Percentiles rank a stretch among this genome's conserved stretches.
Conservation (phyloP, 2,113 vertebrate genomes). For the Silurus meridionalis region DNA sequence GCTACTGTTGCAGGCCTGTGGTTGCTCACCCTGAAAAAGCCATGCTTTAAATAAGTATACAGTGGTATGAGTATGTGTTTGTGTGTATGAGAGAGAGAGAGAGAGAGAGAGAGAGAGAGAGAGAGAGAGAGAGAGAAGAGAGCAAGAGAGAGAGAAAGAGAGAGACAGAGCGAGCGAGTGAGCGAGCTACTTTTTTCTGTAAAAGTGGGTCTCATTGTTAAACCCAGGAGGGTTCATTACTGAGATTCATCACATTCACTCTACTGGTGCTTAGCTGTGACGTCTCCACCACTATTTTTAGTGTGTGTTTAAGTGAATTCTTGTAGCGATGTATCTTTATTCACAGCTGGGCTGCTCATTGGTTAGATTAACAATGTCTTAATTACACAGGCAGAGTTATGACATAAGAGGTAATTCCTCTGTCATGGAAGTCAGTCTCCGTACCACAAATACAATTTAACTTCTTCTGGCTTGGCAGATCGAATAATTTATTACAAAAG, state of each 20-base stretch:
- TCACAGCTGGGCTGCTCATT: slow-evolving; percentile 15
- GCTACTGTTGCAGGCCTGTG: slow-evolving; percentile 12
- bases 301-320: slow-evolving; percentile 23
- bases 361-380: slow-evolving; percentile 32
- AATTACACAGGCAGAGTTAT: slow-evolving; percentile 33
- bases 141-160: background rate
- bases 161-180: background rate
- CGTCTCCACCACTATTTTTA: slow-evolving; percentile 52
- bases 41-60: background rate
- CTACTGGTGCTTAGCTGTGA: slow-evolving; percentile 57
- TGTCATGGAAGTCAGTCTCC: slow-evolving; percentile 20
- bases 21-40: background rate
- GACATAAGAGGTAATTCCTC: slow-evolving; percentile 23
- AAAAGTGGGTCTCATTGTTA: slow-evolving; percentile 63
- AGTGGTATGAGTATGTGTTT: background rate
- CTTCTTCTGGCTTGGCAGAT: slow-evolving; percentile 13
- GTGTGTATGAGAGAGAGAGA: slow-evolving; percentile 20
- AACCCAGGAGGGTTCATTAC: slow-evolving; percentile 70
- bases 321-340: slow-evolving; percentile 6
- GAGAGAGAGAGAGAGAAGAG: background rate
- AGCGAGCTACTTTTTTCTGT: slow-evolving; percentile 49
- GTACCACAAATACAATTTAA: slow-evolving; percentile 32
- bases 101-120: background rate
- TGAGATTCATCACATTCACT: slow-evolving; percentile 61
- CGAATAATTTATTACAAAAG: background rate